Percentiles rank a stretch among this genome's conserved stretches.
These are phyloP conservation scores for Anas platyrhynchos DNA, from an alignment of 2,113 vertebrate species.

Conservation along the genomic window DNA sequence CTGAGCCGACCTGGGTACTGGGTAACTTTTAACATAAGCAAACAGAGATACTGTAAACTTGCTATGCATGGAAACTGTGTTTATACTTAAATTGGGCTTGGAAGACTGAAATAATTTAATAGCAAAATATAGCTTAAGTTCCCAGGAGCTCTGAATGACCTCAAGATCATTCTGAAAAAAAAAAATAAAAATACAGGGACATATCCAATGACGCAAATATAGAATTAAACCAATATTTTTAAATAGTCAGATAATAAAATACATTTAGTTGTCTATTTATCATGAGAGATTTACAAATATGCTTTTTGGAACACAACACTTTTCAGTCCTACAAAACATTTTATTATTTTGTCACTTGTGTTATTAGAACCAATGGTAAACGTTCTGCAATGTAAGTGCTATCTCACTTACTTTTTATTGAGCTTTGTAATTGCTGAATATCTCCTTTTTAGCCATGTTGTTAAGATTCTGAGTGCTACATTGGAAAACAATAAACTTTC, in stretches of 20 bases:
- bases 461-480: background rate
- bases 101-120: conserved; percentile 52
- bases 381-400: background rate
- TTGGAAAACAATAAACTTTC: background rate
- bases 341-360: background rate
- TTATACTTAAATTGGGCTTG: conserved; percentile 57
- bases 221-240: conserved; percentile 15
- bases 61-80: conserved; percentile 43
- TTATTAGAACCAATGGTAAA: background rate
- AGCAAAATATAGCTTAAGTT: conserved; percentile 48
- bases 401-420: background rate
- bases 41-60: conserved; percentile 62
- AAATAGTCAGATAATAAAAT: background rate
- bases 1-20: conserved; percentile 15
- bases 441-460: background rate
- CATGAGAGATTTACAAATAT: background rate
- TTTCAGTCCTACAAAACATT: background rate
- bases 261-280: background rate
- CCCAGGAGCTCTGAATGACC: conserved; percentile 28
- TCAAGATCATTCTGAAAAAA: conserved; percentile 21
- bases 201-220: background rate
- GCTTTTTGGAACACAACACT: background rate
- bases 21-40: conserved; percentile 67
- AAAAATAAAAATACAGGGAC: background rate
- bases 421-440: background rate